These are phyloP conservation scores for Dysmachus trigonus DNA, from an alignment of 2,888 invertebrate species.

Conservation along the genomic window DNA sequence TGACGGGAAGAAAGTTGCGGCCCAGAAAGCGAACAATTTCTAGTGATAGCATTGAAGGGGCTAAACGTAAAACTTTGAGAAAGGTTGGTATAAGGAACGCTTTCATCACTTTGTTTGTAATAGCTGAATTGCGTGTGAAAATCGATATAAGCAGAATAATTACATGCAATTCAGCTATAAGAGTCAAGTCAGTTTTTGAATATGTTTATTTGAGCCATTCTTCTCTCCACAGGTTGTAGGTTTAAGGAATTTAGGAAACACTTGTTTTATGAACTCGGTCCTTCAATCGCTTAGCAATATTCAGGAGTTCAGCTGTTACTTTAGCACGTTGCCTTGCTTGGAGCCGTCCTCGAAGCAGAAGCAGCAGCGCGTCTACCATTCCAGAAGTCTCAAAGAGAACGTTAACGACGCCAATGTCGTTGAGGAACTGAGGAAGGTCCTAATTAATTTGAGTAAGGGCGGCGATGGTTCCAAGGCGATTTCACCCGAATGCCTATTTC, in stretches of 20 bases:
- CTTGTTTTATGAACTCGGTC: slow-evolving; percentile 88
- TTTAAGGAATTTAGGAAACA: slow-evolving; percentile 82
- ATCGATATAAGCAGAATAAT: no score
- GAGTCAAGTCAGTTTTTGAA: slow-evolving; percentile 65
- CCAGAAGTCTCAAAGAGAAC: slow-evolving; percentile 70
- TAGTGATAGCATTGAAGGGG: slow-evolving; percentile 53
- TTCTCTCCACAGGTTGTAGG: slow-evolving; percentile 69
- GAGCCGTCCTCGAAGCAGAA: slow-evolving; percentile 65
- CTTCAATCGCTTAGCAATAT: slow-evolving; percentile 85
- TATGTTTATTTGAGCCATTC: background rate
- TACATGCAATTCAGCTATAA: no score
- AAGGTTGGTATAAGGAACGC: slow-evolving; percentile 23
- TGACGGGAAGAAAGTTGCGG: slow-evolving; percentile 52
- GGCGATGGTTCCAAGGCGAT: slow-evolving; percentile 77
- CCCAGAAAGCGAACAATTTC: slow-evolving; percentile 56
- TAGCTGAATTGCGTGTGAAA: no score
- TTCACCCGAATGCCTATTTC: slow-evolving; percentile 81
- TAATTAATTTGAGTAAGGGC: slow-evolving; percentile 76
- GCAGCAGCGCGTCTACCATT: slow-evolving; percentile 68
- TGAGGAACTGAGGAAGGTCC: slow-evolving; percentile 81
- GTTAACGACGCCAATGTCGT: slow-evolving; percentile 78
- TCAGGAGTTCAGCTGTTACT: slow-evolving; percentile 83
- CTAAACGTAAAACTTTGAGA: slow-evolving; percentile 47
- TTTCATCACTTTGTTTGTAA: background rate
- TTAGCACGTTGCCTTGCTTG: slow-evolving; percentile 79